Percentiles rank a stretch among this genome's conserved stretches.
Conservation (phyloP, 2,113 vertebrate genomes). For the Hippopotamus amphibius region DNA sequence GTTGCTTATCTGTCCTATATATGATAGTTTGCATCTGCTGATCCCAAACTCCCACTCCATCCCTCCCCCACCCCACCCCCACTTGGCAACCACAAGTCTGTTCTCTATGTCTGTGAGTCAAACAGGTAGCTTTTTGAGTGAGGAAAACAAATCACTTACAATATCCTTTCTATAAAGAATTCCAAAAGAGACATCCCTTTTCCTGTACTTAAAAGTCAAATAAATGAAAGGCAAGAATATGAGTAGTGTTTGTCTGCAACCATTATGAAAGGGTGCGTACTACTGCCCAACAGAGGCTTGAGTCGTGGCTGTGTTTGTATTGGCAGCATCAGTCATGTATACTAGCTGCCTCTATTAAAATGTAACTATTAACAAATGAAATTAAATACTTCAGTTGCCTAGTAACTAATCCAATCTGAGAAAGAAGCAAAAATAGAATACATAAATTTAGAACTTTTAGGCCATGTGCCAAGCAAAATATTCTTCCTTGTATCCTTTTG, state of each 20-base stretch:
- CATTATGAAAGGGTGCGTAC: neutral
- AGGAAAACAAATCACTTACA: neutral
- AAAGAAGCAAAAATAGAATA: slow-evolving; percentile 89
- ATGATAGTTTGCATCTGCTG: neutral
- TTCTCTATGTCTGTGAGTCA: neutral
- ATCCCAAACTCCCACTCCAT: neutral
- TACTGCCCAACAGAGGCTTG: slow-evolving; percentile 38
- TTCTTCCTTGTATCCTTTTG: slow-evolving; percentile 84
- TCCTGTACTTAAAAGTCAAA: neutral
- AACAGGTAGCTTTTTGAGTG: neutral
- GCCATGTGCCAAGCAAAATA: slow-evolving; percentile 87
- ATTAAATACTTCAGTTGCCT: slow-evolving; percentile 89
- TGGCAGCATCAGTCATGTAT: neutral
- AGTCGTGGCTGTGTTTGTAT: neutral
- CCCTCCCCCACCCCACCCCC: fast-evolving
- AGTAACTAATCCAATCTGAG: slow-evolving; percentile 89
- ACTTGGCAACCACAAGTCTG: neutral
- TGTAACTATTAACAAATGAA: slow-evolving; percentile 87
- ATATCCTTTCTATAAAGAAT: slow-evolving; percentile 8
- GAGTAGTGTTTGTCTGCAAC: neutral
- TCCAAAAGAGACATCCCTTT: neutral
- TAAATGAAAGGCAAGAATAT: neutral
- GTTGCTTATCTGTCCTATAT: neutral
- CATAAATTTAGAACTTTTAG: slow-evolving; percentile 89
- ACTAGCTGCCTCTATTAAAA: slow-evolving; percentile 79